phyloP scores from a whole-genome alignment of 2,888 invertebrate genomes.

The Euplexia lucipara region DNA sequence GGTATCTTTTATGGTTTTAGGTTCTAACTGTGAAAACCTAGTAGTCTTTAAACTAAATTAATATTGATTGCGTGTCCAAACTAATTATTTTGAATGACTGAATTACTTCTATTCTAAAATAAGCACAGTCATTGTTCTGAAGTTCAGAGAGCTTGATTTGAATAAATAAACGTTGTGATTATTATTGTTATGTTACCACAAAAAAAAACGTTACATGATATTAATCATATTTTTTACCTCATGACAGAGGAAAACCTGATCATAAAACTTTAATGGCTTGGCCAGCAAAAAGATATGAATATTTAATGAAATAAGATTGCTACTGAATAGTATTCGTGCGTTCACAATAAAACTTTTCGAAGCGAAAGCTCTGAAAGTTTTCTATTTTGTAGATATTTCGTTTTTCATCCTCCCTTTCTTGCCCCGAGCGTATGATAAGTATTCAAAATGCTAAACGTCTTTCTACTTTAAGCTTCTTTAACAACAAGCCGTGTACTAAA shows the following conservation, averaged over 20 bases:
- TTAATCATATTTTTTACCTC: constrained; percentile 34
- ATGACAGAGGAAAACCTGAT: constrained; percentile 28
- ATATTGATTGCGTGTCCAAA: neutral
- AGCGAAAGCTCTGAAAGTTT: neutral
- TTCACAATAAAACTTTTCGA: neutral
- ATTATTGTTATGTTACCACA: constrained; percentile 21
- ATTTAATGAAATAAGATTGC: neutral
- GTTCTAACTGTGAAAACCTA: too few relatives aligned
- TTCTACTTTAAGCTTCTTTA: too few relatives aligned
- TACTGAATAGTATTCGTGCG: neutral
- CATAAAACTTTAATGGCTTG: constrained; percentile 35
- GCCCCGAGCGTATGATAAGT: too few relatives aligned
- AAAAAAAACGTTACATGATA: constrained; percentile 44
- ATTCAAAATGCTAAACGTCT: too few relatives aligned
- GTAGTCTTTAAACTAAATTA: too few relatives aligned
- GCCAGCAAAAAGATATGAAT: neutral
- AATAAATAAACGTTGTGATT: constrained; percentile 45
- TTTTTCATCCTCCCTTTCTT: too few relatives aligned
- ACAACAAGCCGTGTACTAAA: too few relatives aligned
- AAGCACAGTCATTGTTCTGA: constrained; percentile 20
- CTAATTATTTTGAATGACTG: neutral
- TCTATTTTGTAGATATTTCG: too few relatives aligned
- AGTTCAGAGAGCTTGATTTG: constrained; percentile 30
- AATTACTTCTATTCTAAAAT: constrained; percentile 24
- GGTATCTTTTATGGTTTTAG: too few relatives aligned